Conservation (phyloP, 2,797 vertebrate species). For the Scleropages formosus region DNA sequence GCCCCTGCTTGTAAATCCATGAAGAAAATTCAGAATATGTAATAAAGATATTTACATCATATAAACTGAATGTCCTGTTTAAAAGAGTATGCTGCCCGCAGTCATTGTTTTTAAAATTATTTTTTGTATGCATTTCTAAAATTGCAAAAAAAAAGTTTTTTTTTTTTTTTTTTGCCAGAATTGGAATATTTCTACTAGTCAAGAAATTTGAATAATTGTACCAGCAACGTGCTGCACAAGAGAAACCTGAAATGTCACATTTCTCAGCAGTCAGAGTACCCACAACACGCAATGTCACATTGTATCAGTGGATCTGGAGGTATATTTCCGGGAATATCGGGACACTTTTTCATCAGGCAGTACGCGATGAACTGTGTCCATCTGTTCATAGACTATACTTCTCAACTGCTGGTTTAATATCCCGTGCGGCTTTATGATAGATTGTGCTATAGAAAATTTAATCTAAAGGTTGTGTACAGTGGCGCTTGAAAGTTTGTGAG, state of each 20-base stretch:
- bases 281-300: background rate
- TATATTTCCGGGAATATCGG: background rate
- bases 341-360: background rate
- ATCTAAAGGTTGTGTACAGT: too few species aligned
- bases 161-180: background rate
- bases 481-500: too few species aligned
- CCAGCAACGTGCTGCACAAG: background rate
- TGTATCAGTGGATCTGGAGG: background rate
- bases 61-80: too few species aligned
- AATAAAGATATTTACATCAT: too few species aligned
- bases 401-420: background rate
- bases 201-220: background rate
- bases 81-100: too few species aligned
- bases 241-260: slow-evolving; percentile 11
- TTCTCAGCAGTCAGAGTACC: background rate
- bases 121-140: too few species aligned
- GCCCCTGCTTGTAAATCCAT: too few species aligned
- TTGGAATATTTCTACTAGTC: slow-evolving; percentile 6
- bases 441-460: background rate
- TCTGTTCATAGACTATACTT: background rate
- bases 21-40: too few species aligned
- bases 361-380: background rate
- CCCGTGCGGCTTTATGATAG: background rate
- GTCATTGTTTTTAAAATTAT: too few species aligned
- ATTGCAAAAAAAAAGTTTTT: background rate